phyloP scores from a whole-genome alignment of 2,113 vertebrate genomes.

The Promerops cafer region DNA sequence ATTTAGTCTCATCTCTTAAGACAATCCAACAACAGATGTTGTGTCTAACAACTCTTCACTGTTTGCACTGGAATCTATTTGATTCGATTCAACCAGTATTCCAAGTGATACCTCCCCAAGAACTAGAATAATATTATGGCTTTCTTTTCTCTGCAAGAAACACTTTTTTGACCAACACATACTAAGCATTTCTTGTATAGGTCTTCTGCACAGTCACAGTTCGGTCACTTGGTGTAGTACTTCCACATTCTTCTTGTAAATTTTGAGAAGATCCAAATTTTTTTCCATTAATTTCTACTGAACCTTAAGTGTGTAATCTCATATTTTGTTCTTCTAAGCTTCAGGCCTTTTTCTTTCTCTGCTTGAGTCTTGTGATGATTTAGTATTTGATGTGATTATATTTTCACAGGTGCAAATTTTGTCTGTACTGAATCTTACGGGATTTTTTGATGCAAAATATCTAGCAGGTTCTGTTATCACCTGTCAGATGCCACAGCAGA shows the following conservation, averaged over 20 bases:
- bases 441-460: not conserved
- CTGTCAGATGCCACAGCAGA: not conserved
- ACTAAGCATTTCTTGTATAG: not conserved
- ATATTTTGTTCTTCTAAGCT: not conserved
- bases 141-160: not conserved
- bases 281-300: not conserved
- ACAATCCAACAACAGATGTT: not conserved
- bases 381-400: not conserved
- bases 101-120: not conserved
- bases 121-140: not conserved
- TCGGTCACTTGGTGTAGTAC: not conserved
- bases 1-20: not conserved
- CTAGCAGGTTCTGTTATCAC: not conserved
- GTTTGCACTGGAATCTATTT: not conserved
- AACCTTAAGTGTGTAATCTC: not conserved
- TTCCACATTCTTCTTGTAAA: not conserved
- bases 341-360: not conserved
- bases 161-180: not conserved
- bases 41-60: not conserved
- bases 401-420: not conserved
- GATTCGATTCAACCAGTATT: not conserved
- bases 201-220: not conserved
- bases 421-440: not conserved
- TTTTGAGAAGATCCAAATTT: not conserved
- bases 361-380: not conserved